Evolutionary conservation across 2,113 vertebrate genomes (phyloP), one percentile per base, ranked within the genome.

Genomic region (Tychaedon coryphoeus): DNA sequence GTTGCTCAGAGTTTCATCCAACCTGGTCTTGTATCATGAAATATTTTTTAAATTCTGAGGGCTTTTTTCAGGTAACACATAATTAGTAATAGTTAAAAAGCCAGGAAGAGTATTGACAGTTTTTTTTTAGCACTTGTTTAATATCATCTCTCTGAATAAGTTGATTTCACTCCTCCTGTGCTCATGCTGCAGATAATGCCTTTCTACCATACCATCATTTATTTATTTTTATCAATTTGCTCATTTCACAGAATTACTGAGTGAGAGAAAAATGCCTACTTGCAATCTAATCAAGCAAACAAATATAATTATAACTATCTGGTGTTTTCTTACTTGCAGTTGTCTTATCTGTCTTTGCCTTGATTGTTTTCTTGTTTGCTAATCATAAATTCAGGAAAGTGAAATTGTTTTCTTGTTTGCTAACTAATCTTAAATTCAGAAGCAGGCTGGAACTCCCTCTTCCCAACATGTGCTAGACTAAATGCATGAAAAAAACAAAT

Each of bases 271-370:
- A 83, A 50, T 28, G 80, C 51, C 69, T 73, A 62, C 92, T 83
- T 92, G 75, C 64, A 96, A 86, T 86, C 88, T 86, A 94, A 95
- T 90, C 82, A 94, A 90, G 88, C 65, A 96, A 90, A 76, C 62
- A 90, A 92, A 88, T 85, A 86, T 90, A 92, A 94, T 96, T 92
- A 96, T 70, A 88, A 51, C 47, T 90, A 70, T 92, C 78, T 86
- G 38, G 24, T 90, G 45, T 92, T 92, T 74, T 87, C 77, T 88
- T 89, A 77, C 67, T 85, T 77, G 86, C 76, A 74, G 67, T 92
- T 73, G 34, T 88, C 79, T 93, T 93, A 86, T 88, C 81, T 82
- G 13, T 57, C 72, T 94, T 88, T 89, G 48, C 71, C 57, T 88
- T 90, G 54, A 77, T 83, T 86, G 42, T 90, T 96, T 94, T 88